Evolutionary conservation across 2,888 invertebrate species (phyloP).

Genomic region (Cerastoderma edule): DNA sequence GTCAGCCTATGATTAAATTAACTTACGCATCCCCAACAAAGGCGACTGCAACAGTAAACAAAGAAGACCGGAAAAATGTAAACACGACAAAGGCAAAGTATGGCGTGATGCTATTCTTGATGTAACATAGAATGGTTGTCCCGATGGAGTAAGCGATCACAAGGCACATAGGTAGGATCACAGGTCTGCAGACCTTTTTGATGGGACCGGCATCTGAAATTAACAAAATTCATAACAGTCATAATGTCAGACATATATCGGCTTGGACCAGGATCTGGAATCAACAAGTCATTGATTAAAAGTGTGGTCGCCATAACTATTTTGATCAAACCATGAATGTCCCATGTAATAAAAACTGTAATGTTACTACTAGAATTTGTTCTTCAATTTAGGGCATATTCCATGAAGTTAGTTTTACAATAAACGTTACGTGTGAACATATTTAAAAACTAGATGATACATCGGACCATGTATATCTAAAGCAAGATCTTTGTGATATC

Average conservation of each 20-base stretch:
- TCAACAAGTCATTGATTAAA: too few relatives aligned
- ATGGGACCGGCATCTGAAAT: constrained; percentile 40
- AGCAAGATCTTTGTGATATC: too few relatives aligned
- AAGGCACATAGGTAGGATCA: constrained; percentile 53
- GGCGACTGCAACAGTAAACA: constrained; percentile 57
- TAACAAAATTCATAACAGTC: background rate
- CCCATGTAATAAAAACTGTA: too few relatives aligned
- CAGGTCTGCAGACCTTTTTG: constrained; percentile 40
- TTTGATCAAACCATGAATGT: too few relatives aligned
- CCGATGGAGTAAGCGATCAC: constrained; percentile 47
- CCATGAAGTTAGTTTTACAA: too few relatives aligned
- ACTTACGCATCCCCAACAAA: constrained; percentile 63
- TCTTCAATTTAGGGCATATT: too few relatives aligned
- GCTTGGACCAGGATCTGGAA: background rate
- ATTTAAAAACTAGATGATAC: too few relatives aligned
- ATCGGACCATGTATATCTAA: too few relatives aligned
- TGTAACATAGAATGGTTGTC: constrained; percentile 48
- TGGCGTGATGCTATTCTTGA: constrained; percentile 38
- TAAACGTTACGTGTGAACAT: too few relatives aligned
- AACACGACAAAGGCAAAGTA: constrained; percentile 55
- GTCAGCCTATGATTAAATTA: too few relatives aligned
- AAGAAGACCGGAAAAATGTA: constrained; percentile 53
- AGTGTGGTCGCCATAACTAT: too few relatives aligned
- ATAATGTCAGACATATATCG: background rate
- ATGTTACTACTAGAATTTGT: too few relatives aligned